Percentiles rank a stretch among this genome's conserved stretches.
Evolutionary conservation across 2,113 vertebrate species (phyloP).

Genomic region (Myanophis thanlyinensis): DNA sequence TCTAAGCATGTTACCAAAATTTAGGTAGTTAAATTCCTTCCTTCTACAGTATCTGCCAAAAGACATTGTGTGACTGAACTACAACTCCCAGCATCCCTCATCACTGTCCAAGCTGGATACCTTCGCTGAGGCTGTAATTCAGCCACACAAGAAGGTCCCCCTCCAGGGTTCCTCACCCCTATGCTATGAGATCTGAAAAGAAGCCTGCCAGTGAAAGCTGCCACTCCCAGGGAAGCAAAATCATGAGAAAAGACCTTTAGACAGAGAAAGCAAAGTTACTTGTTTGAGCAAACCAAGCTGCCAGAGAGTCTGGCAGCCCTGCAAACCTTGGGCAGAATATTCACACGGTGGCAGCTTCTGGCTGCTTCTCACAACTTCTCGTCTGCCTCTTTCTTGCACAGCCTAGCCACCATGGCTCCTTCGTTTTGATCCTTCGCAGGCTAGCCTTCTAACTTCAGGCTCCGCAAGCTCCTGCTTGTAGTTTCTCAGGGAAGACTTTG

Average conservation of each 20-base stretch:
- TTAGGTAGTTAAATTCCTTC: not conserved
- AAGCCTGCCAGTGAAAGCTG: not conserved
- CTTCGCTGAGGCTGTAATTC: not conserved
- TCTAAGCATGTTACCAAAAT: not conserved
- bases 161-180: not conserved
- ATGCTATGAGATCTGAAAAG: not conserved
- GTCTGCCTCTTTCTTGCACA: not conserved
- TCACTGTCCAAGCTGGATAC: not conserved
- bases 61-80: not conserved
- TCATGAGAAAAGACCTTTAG: not conserved
- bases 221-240: not conserved
- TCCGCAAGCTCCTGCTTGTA: not conserved
- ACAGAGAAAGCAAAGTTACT: not conserved
- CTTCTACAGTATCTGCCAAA: not conserved
- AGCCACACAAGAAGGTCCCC: not conserved
- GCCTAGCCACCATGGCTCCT: not conserved
- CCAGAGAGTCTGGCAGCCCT: not conserved
- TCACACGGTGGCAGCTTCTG: not conserved
- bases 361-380: not conserved
- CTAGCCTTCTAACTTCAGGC: not conserved
- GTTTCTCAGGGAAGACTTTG: not conserved
- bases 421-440: not conserved
- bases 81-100: not conserved
- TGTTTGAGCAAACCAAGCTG: not conserved
- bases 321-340: not conserved